Percentiles rank a stretch among this genome's conserved stretches.
These are phyloP conservation scores for Tragopan temminckii DNA, from an alignment of 2,797 vertebrate genomes.

Conservation along the genomic window DNA sequence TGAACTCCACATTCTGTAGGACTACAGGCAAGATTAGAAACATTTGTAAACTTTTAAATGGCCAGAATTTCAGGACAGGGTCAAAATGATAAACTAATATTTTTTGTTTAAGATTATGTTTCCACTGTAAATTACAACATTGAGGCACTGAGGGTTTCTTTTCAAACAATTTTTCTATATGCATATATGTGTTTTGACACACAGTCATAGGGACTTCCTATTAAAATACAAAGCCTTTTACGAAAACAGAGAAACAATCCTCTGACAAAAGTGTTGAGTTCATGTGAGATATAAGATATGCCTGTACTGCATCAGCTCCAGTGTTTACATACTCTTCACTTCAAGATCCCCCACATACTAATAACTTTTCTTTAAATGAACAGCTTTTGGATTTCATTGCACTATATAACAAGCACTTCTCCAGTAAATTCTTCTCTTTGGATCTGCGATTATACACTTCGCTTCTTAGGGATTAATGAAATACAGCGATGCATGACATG, in stretches of 20 bases:
- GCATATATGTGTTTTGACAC: neutral
- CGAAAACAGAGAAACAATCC: neutral
- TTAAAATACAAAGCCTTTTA: neutral
- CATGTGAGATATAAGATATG: neutral
- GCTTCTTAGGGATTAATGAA: slow-evolving; percentile 55
- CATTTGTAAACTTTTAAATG: neutral
- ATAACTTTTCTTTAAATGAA: neutral
- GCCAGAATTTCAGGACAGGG: neutral
- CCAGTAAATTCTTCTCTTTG: slow-evolving; percentile 3
- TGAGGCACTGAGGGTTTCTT: neutral
- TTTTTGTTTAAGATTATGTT: neutral
- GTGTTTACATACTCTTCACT: neutral
- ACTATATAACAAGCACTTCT: neutral
- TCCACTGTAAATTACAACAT: neutral
- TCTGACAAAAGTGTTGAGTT: neutral
- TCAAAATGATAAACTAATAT: neutral
- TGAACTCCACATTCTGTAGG: neutral
- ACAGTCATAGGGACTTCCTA: neutral
- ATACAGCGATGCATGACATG: slow-evolving; percentile 56
- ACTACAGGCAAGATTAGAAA: neutral
- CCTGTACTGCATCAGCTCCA: neutral
- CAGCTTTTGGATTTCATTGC: neutral
- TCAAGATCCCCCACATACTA: neutral
- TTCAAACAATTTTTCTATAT: neutral
- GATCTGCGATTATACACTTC: slow-evolving; percentile 10